Percentiles rank a stretch among this genome's conserved stretches.
Evolutionary conservation across 2,113 vertebrate species (phyloP).

Genomic region (Neomonachus schauinslandi): DNA sequence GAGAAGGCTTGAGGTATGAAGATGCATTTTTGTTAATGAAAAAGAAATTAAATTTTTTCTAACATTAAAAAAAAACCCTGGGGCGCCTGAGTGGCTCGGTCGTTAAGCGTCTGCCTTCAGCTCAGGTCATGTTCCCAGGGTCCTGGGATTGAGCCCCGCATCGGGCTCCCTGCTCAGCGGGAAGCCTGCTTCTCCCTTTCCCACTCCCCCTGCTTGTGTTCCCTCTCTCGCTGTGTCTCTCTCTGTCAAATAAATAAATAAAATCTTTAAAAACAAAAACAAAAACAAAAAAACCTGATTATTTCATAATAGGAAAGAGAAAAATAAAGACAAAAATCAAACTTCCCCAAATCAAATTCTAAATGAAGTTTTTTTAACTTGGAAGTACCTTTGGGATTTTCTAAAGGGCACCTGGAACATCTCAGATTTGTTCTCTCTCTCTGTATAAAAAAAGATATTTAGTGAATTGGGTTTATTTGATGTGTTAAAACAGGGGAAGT

Average conservation of each 20-base stretch:
- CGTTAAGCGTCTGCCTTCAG: too few species aligned
- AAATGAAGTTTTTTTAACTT: background rate
- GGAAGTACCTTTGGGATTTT: background rate
- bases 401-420: background rate
- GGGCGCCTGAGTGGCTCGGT: too few species aligned
- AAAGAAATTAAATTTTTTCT: background rate
- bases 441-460: background rate
- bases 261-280: background rate
- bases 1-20: background rate
- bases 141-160: too few species aligned
- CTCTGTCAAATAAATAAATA: too few species aligned
- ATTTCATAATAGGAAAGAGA: background rate
- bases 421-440: background rate
- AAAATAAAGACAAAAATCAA: background rate
- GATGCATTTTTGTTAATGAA: background rate
- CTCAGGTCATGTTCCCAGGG: too few species aligned
- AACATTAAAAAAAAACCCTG: background rate
- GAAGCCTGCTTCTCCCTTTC: too few species aligned
- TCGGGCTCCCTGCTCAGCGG: too few species aligned
- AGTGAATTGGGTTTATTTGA: background rate
- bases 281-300: background rate
- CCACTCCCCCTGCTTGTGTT: too few species aligned
- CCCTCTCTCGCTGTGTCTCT: too few species aligned
- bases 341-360: background rate
- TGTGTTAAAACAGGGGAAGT: background rate